Base-by-base conservation (phyloP, 2,888 invertebrate species). In the Synanthedon vespiformis region DNA sequence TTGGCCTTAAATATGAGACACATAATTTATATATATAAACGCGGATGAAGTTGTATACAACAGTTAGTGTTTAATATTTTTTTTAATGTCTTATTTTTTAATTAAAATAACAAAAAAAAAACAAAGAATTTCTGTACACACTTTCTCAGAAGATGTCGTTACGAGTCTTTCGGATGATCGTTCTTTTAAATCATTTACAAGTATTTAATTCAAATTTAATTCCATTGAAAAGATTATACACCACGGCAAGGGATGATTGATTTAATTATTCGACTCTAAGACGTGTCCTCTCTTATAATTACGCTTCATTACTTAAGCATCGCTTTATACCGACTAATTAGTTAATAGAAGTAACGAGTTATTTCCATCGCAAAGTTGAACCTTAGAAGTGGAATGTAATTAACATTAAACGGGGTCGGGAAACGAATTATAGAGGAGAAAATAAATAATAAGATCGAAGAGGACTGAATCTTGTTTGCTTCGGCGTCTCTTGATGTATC, bases 311-410 rank as follows among this genome's bases (percentile, higher is more conserved):
- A 85, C 81, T 84, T 85, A 84, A 85, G 72, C 85, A 85, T 85
- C 84, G 83, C 80, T 83, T 85, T 85, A 84, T 83, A 70, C 78
- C 72, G 78, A 74, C 80, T 85, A 86, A 87, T 87, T 85, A 84
- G 83, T 85, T 85, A 85, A 87, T 83, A 85, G 82, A 84, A 81
- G 84, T 82, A 84, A 84, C 80, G 80, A 85, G 82, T 83, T 84
- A 82, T 80, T 83, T 80, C 80, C 83, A 82, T 83, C 77, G 64
- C 74, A 72, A 77, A 80, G 75, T 80, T 78, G 68, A 70, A 70
- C 72, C 59, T 62, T 62, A 59, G 58, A 63, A 74, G 69, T 67
- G 74, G 72, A 79, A 78, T 74, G 79, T 80, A 80, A 84, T 85
- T 79, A 82, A 76, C 77, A 71, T 77, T 78, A 72, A 80, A 76